Evolutionary conservation across 2,113 vertebrate genomes (phyloP).

Genomic region (Antennarius striatus): DNA sequence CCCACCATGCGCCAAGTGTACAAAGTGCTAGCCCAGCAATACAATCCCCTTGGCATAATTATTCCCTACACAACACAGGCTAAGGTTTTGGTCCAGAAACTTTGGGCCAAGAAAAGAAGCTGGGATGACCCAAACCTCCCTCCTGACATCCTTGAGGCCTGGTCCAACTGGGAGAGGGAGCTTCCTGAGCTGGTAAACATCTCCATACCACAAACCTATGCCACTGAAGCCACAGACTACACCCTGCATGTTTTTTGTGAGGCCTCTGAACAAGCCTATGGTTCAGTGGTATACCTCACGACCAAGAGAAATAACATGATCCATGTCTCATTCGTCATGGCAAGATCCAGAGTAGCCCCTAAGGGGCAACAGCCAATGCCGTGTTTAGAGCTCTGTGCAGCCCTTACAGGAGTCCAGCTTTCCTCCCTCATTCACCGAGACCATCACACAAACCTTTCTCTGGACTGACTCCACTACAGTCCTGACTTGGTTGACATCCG

Average conservation of each 20-base stretch:
- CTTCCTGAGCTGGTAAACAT: neutral
- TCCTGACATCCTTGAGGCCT: neutral
- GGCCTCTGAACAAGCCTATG: neutral
- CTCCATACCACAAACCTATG: neutral
- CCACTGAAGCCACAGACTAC: neutral
- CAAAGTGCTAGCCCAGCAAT: neutral
- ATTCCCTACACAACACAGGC: neutral
- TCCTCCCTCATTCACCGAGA: neutral
- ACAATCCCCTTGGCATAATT: neutral
- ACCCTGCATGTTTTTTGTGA: neutral
- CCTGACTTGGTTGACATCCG: neutral
- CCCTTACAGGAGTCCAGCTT: neutral
- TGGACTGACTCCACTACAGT: neutral
- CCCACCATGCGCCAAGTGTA: neutral
- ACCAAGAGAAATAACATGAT: neutral
- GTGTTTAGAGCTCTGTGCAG: neutral
- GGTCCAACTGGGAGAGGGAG: too few species aligned
- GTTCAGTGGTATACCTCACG: neutral
- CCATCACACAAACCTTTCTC: neutral
- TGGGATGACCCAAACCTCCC: neutral
- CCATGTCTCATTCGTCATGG: neutral
- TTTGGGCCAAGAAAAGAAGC: neutral
- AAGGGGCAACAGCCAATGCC: slow-evolving; percentile 1
- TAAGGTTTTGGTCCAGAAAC: neutral
- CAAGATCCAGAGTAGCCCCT: neutral